These are phyloP conservation scores for Pachyramphus minor DNA, from an alignment of 2,113 vertebrate genomes.

Conservation along the genomic window DNA sequence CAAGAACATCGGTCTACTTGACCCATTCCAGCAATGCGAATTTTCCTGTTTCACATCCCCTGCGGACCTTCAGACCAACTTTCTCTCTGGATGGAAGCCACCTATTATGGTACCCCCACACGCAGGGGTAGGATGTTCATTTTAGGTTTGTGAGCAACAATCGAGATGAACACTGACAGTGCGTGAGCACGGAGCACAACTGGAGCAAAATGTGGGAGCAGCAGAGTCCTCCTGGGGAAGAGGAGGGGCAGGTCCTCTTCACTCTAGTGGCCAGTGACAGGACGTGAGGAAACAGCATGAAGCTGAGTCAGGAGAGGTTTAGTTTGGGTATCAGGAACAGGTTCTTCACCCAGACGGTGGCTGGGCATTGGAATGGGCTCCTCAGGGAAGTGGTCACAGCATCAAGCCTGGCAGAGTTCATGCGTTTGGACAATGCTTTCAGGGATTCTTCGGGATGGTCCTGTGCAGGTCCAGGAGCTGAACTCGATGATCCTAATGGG, in stretches of 20 bases:
- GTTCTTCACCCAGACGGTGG: not conserved
- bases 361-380: not conserved
- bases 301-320: not conserved
- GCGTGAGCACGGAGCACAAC: rapidly evolving
- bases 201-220: not conserved
- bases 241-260: rapidly evolving
- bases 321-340: not conserved
- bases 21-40: not conserved
- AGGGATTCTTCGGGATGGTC: not conserved
- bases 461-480: not conserved
- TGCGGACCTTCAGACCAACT: rapidly evolving
- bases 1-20: not conserved
- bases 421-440: not conserved
- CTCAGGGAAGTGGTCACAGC: not conserved
- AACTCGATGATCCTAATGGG: not conserved
- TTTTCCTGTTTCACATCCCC: too few relatives aligned
- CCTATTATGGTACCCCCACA: rapidly evolving
- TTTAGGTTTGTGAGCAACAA: rapidly evolving
- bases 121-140: rapidly evolving
- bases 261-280: not conserved
- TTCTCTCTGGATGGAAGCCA: rapidly evolving
- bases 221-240: not conserved
- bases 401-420: not conserved
- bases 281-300: not conserved
- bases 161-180: rapidly evolving